These are phyloP conservation scores for Cistogaster globosa DNA, from an alignment of 2,888 invertebrate species.

Conservation along the genomic window DNA sequence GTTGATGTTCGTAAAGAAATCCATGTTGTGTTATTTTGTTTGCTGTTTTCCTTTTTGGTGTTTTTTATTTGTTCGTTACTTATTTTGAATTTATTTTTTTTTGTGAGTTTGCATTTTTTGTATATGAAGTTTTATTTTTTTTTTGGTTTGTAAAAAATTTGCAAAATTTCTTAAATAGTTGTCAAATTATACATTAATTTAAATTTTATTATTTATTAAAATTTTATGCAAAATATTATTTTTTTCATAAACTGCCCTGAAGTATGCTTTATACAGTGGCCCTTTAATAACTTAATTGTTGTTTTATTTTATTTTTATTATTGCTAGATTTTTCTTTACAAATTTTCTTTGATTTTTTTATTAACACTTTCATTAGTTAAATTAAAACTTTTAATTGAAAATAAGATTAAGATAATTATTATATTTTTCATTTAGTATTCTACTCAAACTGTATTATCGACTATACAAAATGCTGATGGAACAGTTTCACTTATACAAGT, in stretches of 20 bases:
- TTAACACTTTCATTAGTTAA: slow-evolving; percentile 22
- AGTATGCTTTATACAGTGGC: slow-evolving; percentile 1
- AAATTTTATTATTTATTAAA: too few relatives aligned
- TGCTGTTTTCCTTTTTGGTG: slow-evolving; percentile 59
- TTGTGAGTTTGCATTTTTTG: slow-evolving; percentile 36
- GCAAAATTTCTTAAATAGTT: background rate
- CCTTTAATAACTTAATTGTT: background rate
- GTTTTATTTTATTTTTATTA: slow-evolving; percentile 4
- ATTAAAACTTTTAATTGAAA: slow-evolving; percentile 21
- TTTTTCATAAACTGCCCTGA: slow-evolving; percentile 10
- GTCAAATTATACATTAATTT: too few relatives aligned
- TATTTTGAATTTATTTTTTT: slow-evolving; percentile 32
- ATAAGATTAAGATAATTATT: background rate
- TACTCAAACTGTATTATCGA: slow-evolving; percentile 95
- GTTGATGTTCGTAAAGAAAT: slow-evolving; percentile 87
- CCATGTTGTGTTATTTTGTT: slow-evolving; percentile 66
- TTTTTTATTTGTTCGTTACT: slow-evolving; percentile 62
- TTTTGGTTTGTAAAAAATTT: slow-evolving; percentile 1
- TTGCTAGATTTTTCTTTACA: background rate
- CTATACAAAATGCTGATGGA: slow-evolving; percentile 98
- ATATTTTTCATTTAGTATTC: slow-evolving; percentile 86
- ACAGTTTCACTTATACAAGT: slow-evolving; percentile 98
- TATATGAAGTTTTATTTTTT: background rate
- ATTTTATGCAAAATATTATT: background rate
- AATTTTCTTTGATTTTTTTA: slow-evolving; percentile 39